Percentiles rank a stretch among this genome's conserved stretches.
Conservation (phyloP, 2,113 vertebrate species). For the Mola mola region DNA sequence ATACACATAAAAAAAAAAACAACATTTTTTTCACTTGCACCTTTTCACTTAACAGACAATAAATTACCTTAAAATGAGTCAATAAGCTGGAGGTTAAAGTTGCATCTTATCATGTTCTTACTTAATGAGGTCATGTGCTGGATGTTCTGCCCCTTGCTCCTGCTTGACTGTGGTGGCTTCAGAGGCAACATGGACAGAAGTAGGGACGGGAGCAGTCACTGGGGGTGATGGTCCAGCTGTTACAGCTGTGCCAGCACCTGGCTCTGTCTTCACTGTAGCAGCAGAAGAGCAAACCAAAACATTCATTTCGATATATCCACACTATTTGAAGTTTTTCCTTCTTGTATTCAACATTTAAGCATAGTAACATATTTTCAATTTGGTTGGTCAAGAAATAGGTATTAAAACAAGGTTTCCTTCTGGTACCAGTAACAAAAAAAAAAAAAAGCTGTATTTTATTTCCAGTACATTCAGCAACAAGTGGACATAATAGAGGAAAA, state of each 20-base stretch:
- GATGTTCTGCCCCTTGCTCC: conserved; percentile 88
- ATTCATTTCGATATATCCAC: background rate
- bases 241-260: conserved; percentile 78
- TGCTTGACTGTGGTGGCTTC: conserved; percentile 87
- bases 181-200: conserved; percentile 65
- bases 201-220: conserved; percentile 30
- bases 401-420: background rate
- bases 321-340: background rate
- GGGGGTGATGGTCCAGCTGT: conserved; percentile 64
- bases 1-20: too few relatives aligned
- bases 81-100: too few relatives aligned
- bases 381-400: too few relatives aligned
- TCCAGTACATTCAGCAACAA: too few relatives aligned
- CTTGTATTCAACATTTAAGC: too few relatives aligned
- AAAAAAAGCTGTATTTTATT: background rate
- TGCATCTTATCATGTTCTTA: conserved; percentile 66
- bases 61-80: too few relatives aligned
- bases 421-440: background rate
- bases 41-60: too few relatives aligned
- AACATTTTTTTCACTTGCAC: too few relatives aligned
- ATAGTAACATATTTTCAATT: background rate
- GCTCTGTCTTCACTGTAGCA: conserved; percentile 93
- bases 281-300: conserved; percentile 50
- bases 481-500: background rate
- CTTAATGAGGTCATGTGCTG: conserved; percentile 89